phyloP scores from a whole-genome alignment of 1,140 invertebrate species.

The Berghia stephanieae region DNA sequence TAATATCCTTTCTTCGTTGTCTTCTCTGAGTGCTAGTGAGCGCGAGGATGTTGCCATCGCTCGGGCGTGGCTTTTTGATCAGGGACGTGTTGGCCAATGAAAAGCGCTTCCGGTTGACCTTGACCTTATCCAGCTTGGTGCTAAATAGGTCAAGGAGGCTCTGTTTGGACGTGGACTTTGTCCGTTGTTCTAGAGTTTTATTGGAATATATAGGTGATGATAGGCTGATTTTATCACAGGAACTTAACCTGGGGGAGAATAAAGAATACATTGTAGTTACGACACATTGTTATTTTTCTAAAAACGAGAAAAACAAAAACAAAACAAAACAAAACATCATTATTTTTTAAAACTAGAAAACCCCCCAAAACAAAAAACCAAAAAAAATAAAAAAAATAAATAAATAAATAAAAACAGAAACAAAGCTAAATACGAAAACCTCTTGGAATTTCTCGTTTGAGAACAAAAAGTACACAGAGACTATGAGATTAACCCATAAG shows the following conservation, averaged over 20 bases:
- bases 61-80: slow-evolving; percentile 59
- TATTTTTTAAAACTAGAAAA: too few relatives aligned
- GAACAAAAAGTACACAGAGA: too few relatives aligned
- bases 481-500: too few relatives aligned
- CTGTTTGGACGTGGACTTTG: slow-evolving; percentile 71
- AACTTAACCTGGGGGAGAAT: slow-evolving; percentile 42
- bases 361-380: too few relatives aligned
- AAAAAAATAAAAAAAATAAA: too few relatives aligned
- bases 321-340: too few relatives aligned
- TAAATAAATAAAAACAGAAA: too few relatives aligned
- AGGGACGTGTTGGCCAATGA: slow-evolving; percentile 56
- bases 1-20: slow-evolving; percentile 62
- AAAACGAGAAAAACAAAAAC: too few relatives aligned
- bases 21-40: slow-evolving; percentile 56
- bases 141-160: slow-evolving; percentile 76
- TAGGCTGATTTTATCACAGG: slow-evolving; percentile 61
- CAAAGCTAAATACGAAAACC: too few relatives aligned
- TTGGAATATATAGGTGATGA: slow-evolving; percentile 60
- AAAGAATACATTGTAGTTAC: too few relatives aligned
- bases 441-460: too few relatives aligned
- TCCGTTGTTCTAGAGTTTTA: slow-evolving; percentile 57
- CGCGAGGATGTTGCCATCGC: slow-evolving; percentile 46
- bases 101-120: slow-evolving; percentile 60
- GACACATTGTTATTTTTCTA: too few relatives aligned
- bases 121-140: slow-evolving; percentile 71